Percentiles rank a stretch among this genome's conserved stretches.
These are phyloP conservation scores for Scaptomyza cyrtandrae DNA, from an alignment of 2,888 invertebrate genomes.

Conservation along the genomic window DNA sequence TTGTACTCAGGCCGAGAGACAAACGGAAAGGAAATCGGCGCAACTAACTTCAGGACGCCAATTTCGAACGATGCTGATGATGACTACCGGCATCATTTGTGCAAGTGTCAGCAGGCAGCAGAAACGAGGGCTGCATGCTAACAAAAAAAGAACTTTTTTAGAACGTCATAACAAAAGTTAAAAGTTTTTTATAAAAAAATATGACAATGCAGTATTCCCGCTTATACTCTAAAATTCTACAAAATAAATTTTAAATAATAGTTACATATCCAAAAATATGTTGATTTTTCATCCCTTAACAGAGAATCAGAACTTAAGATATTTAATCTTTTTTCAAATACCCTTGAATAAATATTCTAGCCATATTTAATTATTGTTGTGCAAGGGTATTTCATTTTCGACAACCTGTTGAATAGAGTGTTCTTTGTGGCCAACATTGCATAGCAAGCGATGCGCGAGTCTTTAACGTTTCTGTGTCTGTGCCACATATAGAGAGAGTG, in stretches of 20 bases:
- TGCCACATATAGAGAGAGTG: slow-evolving; percentile 39
- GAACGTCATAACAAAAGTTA: background rate
- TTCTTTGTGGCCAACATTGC: slow-evolving; percentile 10
- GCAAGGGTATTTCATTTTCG: background rate
- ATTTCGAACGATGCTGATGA: slow-evolving; percentile 36
- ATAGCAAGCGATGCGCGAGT: background rate
- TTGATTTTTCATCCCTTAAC: slow-evolving; percentile 36
- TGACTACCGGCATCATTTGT: slow-evolving; percentile 61
- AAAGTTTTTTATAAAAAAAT: too few relatives aligned
- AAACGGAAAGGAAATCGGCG: slow-evolving; percentile 76
- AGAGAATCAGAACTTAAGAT: slow-evolving; percentile 21
- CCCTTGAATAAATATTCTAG: background rate
- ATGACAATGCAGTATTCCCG: too few relatives aligned
- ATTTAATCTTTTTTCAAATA: slow-evolving; percentile 14
- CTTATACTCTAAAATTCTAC: too few relatives aligned
- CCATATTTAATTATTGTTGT: too few relatives aligned
- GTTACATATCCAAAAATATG: too few relatives aligned
- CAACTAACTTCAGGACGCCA: slow-evolving; percentile 73
- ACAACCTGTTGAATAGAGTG: background rate
- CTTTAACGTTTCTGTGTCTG: background rate
- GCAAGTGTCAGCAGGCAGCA: slow-evolving; percentile 48
- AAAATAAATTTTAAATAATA: too few relatives aligned
- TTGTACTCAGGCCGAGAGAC: slow-evolving; percentile 65
- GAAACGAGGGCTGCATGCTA: slow-evolving; percentile 34
- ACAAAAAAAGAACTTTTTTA: background rate